These are phyloP conservation scores for Lamprologus ornatipinnis DNA, from an alignment of 2,113 vertebrate species.

Conservation along the genomic window DNA sequence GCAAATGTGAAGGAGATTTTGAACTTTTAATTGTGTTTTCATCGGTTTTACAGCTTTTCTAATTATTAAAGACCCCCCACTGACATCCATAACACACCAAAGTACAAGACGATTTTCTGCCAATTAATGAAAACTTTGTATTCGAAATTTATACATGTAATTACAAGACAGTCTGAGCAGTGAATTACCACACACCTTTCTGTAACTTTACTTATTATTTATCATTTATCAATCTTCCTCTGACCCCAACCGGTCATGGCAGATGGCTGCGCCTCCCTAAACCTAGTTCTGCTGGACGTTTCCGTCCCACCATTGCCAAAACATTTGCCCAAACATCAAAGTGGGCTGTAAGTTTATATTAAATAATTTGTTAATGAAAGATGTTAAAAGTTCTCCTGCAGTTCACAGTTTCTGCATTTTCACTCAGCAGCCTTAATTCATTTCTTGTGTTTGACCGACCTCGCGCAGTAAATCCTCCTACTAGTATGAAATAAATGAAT, in stretches of 20 bases:
- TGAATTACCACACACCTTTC: not conserved
- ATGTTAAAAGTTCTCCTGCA: not conserved
- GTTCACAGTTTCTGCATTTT: not conserved
- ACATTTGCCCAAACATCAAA: not conserved
- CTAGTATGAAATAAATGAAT: not conserved
- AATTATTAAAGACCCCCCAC: not conserved
- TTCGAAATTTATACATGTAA: not conserved
- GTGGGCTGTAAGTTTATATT: not conserved
- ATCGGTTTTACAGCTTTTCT: not conserved
- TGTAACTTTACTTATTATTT: not conserved
- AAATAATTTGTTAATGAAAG: not conserved
- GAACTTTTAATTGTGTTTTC: not conserved
- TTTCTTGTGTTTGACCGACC: not conserved
- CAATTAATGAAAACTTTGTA: not conserved
- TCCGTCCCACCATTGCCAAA: not conserved
- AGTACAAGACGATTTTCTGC: not conserved
- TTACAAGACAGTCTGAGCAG: not conserved
- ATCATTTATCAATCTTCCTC: not conserved
- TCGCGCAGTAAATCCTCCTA: not conserved
- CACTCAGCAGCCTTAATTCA: not conserved
- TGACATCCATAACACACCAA: not conserved
- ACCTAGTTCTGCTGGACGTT: not conserved
- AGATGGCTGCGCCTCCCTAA: fast-evolving
- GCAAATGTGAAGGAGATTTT: not conserved
- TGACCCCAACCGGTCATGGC: not conserved